Base-by-base conservation (phyloP, 2,797 vertebrate species). In the Sciurus carolinensis region DNA sequence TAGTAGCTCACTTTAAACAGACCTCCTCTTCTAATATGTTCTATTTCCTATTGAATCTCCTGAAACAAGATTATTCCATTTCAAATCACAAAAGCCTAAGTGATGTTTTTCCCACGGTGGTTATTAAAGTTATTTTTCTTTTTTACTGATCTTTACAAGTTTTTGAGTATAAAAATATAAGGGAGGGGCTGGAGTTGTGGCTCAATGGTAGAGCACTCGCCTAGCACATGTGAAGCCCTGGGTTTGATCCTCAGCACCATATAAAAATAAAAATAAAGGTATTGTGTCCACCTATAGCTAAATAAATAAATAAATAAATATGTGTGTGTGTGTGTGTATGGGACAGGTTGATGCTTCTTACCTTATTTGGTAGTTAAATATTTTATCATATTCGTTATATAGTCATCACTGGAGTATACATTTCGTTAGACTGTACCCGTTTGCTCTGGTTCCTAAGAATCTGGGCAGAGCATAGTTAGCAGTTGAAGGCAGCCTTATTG, bases 101-200 rank as follows among this genome's bases (percentile, higher is more conserved):
- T 76, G 77, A 62, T 69, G 5, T 84, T 95, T 96, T 76, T n/a
- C 30, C 54, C 3, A 22, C 42, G 20, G 26, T 76, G 64, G 33
- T 66, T 86, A 18, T 90, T 95, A 80, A 80, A 62, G 59, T 81
- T 33, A 69, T 77, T 90, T 84, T 84, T 42, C 22, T 93, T 87
- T 75, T 80, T 44, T 71, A 22, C 5, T 44, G 64, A 93, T 82
- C 17, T 14, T 80, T 18, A 47, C 13, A 77, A 47, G 15, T 85
- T 87, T 94, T 90, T 54, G 13, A 80, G 26, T 82, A 89, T 90
- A 20, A 80, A 76, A 86, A n/a, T 83, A 7, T 59, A 75, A 44
- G 12, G 59, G 26, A 47, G 44, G 9, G 5, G 44, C 44, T 47
- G 9, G 44, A 6, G 44, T 47, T 47, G 7, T 47, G 44, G 7